phyloP scores from a whole-genome alignment of 2,113 vertebrate genomes.

The Lutjanus erythropterus region DNA sequence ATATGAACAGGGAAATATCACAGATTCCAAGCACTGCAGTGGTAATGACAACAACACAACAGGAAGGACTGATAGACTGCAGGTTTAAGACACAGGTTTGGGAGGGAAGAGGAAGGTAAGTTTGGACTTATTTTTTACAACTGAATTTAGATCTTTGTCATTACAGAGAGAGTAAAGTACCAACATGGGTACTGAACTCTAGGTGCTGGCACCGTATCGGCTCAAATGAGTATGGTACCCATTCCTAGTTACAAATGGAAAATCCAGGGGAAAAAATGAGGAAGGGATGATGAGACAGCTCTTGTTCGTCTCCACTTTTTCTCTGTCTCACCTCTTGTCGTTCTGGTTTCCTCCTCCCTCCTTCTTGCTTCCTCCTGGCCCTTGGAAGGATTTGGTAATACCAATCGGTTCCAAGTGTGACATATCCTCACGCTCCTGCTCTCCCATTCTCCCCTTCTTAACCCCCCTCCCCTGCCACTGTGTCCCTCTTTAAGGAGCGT shows the following conservation, averaged over 20 bases:
- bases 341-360: conserved; percentile 46
- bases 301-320: conserved; percentile 46
- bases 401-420: conserved; percentile 82
- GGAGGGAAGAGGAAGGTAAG: too few relatives aligned
- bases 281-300: conserved; percentile 29
- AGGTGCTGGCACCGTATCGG: too few relatives aligned
- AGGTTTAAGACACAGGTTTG: too few relatives aligned
- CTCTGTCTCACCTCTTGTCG: conserved; percentile 53
- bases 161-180: too few relatives aligned
- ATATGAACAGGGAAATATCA: too few relatives aligned
- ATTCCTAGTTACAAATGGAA: conserved; percentile 62
- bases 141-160: too few relatives aligned
- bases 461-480: conserved; percentile 47
- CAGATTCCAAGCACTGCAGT: too few relatives aligned
- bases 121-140: too few relatives aligned
- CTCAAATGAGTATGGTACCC: too few relatives aligned
- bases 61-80: too few relatives aligned
- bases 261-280: conserved; percentile 43
- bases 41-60: too few relatives aligned
- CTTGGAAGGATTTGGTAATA: conserved; percentile 81
- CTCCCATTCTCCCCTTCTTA: conserved; percentile 22
- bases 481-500: conserved; percentile 72
- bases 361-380: conserved; percentile 37
- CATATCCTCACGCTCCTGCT: conserved; percentile 51
- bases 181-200: too few relatives aligned